phyloP scores from a whole-genome alignment of 2,113 vertebrate species.

The Microtus richardsoni region DNA sequence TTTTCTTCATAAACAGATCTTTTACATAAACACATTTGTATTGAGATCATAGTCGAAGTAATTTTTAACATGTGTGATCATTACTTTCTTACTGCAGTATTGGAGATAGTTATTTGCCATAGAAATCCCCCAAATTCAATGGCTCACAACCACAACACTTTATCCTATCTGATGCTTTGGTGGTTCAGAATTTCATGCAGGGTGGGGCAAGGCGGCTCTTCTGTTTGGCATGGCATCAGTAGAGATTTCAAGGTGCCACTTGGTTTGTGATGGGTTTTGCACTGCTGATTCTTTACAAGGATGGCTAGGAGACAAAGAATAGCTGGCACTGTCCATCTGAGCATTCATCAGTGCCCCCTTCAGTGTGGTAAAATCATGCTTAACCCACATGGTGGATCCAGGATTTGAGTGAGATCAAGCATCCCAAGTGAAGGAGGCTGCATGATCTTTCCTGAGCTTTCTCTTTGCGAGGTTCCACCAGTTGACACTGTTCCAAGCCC shows the following conservation, averaged over 20 bases:
- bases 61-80: conserved; percentile 52
- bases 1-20: conserved; percentile 61
- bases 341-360: neutral
- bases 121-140: neutral
- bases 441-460: neutral
- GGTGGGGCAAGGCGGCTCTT: conserved; percentile 20
- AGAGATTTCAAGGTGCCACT: no score
- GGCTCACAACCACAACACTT: neutral
- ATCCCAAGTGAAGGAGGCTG: neutral
- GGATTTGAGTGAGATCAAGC: neutral
- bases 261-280: no score
- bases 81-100: conserved; percentile 34
- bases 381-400: accelerated
- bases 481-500: neutral
- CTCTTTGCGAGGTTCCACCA: neutral
- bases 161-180: neutral
- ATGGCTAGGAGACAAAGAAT: no score
- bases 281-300: neutral
- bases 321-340: neutral
- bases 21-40: conserved; percentile 65
- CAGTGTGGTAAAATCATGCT: neutral
- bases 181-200: neutral
- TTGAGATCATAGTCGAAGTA: conserved; percentile 55
- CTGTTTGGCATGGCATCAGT: neutral
- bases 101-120: neutral